Evolutionary conservation across 2,888 invertebrate genomes (phyloP).

Genomic region (Hypercompe scribonia): DNA sequence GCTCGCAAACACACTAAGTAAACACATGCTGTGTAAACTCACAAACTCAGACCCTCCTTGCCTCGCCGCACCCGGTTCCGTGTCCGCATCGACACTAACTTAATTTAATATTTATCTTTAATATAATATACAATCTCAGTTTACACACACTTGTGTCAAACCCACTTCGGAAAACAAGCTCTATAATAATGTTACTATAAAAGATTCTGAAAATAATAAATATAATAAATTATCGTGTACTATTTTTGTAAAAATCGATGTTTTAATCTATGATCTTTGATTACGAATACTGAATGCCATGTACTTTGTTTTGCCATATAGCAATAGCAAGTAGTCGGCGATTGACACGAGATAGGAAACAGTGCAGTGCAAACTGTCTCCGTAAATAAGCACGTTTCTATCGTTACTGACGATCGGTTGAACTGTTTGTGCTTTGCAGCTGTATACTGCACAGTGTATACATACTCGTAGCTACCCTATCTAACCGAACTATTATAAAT

Average conservation of each 20-base stretch:
- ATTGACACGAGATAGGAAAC: conserved; percentile 68
- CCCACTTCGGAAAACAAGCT: background rate
- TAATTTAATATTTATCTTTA: conserved; percentile 42
- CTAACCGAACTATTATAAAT: conserved; percentile 34
- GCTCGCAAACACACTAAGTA: conserved; percentile 67
- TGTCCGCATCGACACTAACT: conserved; percentile 40
- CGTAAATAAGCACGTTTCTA: conserved; percentile 72
- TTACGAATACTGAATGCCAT: conserved; percentile 40
- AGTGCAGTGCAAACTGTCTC: conserved; percentile 70
- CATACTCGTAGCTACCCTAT: conserved; percentile 21
- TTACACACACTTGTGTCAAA: conserved; percentile 15
- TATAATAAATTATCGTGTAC: conserved; percentile 36
- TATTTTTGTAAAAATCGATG: conserved; percentile 18
- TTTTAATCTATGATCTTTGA: conserved; percentile 45
- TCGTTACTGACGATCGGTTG: conserved; percentile 47
- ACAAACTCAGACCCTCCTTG: conserved; percentile 57
- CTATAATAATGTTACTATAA: background rate
- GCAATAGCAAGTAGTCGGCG: conserved; percentile 56
- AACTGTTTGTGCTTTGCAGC: conserved; percentile 24
- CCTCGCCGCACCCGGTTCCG: conserved; percentile 20
- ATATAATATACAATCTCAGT: conserved; percentile 8
- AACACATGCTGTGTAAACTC: conserved; percentile 70
- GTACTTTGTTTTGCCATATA: conserved; percentile 42
- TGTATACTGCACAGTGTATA: conserved; percentile 20
- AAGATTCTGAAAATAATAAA: background rate